These are phyloP conservation scores for Indri indri DNA, from an alignment of 2,113 vertebrate species.

Conservation along the genomic window DNA sequence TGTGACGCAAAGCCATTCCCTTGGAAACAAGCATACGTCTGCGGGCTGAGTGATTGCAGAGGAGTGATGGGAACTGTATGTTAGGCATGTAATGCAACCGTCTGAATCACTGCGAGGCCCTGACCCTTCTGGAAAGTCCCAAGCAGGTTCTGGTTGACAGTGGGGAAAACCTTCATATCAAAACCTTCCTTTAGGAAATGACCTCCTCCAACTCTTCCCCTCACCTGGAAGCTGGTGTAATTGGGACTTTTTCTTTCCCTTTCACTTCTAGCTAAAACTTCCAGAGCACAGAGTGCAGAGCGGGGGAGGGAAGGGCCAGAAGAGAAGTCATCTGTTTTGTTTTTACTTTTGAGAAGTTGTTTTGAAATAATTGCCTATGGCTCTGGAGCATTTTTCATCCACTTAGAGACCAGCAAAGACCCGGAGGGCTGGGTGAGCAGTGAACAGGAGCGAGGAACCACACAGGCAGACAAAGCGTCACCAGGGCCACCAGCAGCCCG, in stretches of 20 bases:
- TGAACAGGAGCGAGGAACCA: not conserved
- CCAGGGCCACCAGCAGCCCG: accelerated
- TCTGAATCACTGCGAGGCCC: not conserved
- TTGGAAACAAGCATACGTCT: not conserved
- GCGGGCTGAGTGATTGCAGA: accelerated
- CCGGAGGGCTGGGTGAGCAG: not conserved
- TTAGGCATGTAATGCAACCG: accelerated
- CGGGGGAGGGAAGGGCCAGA: accelerated
- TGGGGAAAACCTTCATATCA: not conserved
- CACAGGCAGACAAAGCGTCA: not conserved
- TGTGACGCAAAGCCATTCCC: too few relatives aligned
- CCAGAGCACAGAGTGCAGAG: accelerated
- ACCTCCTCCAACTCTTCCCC: accelerated
- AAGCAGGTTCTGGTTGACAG: not conserved
- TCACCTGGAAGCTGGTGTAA: not conserved
- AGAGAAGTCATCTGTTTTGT: not conserved
- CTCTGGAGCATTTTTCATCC: not conserved
- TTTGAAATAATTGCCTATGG: not conserved
- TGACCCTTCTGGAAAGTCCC: not conserved
- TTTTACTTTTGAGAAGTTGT: not conserved
- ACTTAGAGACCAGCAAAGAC: not conserved
- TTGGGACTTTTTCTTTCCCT: not conserved
- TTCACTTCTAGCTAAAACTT: not conserved
- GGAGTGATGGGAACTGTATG: not conserved
- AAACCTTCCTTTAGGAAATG: not conserved